Evolutionary conservation across 2,113 vertebrate species (phyloP).

Genomic region (Eurystomus gularis): DNA sequence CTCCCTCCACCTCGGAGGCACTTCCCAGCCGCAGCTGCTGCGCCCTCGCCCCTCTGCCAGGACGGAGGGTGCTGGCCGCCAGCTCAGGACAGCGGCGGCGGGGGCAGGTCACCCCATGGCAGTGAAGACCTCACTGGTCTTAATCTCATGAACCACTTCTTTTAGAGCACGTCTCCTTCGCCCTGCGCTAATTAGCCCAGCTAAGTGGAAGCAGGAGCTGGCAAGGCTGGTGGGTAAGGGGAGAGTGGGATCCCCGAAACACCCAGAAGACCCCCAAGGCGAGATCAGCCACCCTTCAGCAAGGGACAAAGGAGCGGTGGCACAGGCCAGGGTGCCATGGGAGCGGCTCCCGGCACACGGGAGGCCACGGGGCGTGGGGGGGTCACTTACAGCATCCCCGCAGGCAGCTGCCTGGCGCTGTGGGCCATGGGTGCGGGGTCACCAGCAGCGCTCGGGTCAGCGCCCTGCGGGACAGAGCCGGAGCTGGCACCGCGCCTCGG

Average conservation of each 20-base stretch:
- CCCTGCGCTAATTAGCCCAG: neutral
- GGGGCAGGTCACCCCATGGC: rapidly evolving
- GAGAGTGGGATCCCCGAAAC: neutral
- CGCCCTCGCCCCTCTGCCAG: neutral
- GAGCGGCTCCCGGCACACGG: neutral
- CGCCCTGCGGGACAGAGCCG: neutral
- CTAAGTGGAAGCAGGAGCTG: neutral
- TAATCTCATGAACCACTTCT: rapidly evolving
- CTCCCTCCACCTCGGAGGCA: neutral
- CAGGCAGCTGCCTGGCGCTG: conserved; percentile 60
- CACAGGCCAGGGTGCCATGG: neutral
- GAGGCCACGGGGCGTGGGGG: neutral
- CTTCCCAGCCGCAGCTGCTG: neutral
- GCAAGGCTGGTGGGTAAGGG: too few species aligned
- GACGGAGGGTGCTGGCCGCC: rapidly evolving
- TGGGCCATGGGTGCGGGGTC: conserved; percentile 67
- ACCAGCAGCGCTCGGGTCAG: neutral
- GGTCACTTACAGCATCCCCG: conserved; percentile 71
- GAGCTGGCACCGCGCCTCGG: neutral
- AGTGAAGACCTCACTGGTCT: too few species aligned
- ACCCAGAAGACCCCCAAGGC: too few species aligned
- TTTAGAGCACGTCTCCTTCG: neutral
- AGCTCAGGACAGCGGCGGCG: rapidly evolving
- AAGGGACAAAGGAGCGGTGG: neutral
- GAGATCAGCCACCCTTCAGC: neutral